Evolutionary conservation across 2,888 invertebrate species (phyloP).

Genomic region (Osmoderma eremita): DNA sequence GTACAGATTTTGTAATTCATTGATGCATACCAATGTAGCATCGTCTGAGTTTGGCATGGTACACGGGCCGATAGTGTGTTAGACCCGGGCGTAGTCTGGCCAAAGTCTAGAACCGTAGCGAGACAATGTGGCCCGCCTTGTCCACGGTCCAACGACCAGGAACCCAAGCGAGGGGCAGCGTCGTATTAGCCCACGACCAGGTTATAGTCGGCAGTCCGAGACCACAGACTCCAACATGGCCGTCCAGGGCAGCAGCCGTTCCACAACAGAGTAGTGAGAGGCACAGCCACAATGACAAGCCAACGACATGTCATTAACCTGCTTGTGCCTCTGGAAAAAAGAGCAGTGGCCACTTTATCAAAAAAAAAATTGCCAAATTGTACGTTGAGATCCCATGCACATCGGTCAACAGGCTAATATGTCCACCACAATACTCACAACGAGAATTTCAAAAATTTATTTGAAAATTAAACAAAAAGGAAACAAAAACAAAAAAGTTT

Average conservation of each 20-base stretch:
- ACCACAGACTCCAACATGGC: conserved; percentile 60
- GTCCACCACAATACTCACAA: conserved; percentile 41
- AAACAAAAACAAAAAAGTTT: conserved; percentile 50
- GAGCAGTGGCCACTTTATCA: conserved; percentile 62
- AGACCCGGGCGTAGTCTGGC: conserved; percentile 47
- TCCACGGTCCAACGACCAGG: conserved; percentile 53
- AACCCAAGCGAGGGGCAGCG: conserved; percentile 52
- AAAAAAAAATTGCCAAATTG: conserved; percentile 40
- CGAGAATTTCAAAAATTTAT: conserved; percentile 20
- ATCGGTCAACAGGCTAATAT: conserved; percentile 60
- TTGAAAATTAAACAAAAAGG: conserved; percentile 43
- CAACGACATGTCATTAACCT: conserved; percentile 58
- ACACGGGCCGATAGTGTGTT: conserved; percentile 46
- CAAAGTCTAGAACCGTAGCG: conserved; percentile 48
- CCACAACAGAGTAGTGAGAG: conserved; percentile 55
- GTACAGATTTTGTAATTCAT: conserved; percentile 48
- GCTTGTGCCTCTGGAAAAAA: conserved; percentile 65
- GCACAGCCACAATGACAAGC: conserved; percentile 63
- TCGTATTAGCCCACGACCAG: conserved; percentile 52
- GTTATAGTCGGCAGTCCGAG: conserved; percentile 53
- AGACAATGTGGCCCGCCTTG: conserved; percentile 52
- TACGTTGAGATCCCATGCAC: conserved; percentile 53
- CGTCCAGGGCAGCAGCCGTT: conserved; percentile 52
- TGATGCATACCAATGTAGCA: conserved; percentile 52
- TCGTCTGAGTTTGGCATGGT: conserved; percentile 47